A percentile compares a stretch with the other conserved stretches of the same genome.
Conservation (phyloP, 2,113 vertebrate species). For the Porphyrio hochstetteri region DNA sequence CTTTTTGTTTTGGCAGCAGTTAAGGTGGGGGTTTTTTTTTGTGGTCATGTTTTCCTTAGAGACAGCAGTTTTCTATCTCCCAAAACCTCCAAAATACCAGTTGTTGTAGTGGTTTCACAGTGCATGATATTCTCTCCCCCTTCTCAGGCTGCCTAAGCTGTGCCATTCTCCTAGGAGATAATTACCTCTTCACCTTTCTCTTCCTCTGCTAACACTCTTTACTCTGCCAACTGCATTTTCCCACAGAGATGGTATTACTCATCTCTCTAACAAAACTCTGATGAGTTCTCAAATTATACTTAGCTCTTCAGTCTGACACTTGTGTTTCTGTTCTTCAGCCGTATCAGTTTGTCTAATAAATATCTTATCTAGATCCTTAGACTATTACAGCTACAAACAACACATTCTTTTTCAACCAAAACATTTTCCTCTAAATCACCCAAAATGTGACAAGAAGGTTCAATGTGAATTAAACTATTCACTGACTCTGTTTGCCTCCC, state of each 20-base stretch:
- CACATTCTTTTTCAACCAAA: constrained; percentile 5
- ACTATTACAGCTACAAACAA: constrained; percentile 30
- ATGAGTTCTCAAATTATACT: constrained; percentile 57
- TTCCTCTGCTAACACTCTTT: constrained; percentile 21
- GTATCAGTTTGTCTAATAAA: constrained; percentile 24
- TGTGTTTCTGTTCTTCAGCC: neutral
- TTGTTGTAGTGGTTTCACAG: neutral
- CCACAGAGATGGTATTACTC: constrained; percentile 57
- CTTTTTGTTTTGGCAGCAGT: neutral
- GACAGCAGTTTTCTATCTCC: neutral
- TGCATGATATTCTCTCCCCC: neutral
- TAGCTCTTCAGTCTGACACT: constrained; percentile 38
- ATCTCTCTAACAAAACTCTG: constrained; percentile 53
- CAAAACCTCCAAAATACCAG: neutral
- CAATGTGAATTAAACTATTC: constrained; percentile 21
- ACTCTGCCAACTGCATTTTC: constrained; percentile 52
- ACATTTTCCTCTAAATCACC: constrained; percentile 24
- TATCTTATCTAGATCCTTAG: constrained; percentile 7
- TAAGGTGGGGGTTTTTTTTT: neutral
- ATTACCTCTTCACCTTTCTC: constrained; percentile 64
- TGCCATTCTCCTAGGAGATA: constrained; percentile 54
- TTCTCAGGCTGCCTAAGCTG: neutral
- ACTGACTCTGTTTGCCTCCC: constrained; percentile 1
- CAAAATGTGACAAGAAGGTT: neutral
- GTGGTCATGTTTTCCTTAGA: neutral